phyloP scores from a whole-genome alignment of 2,113 vertebrate genomes.

The Speoplatyrhinus poulsoni region DNA sequence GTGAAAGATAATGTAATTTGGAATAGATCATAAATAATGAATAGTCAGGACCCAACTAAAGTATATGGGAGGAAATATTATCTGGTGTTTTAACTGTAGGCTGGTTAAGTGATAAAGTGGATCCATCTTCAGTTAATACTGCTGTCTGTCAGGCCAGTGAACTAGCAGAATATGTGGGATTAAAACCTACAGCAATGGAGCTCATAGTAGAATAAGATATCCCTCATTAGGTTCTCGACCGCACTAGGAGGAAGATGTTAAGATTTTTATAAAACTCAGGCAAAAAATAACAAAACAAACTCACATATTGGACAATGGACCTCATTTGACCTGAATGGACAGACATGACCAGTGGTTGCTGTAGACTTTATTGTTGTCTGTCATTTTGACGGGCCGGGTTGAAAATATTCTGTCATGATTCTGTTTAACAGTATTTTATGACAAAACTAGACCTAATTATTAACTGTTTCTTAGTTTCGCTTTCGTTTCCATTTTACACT shows the following conservation, averaged over 20 bases:
- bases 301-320: too few relatives aligned
- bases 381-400: too few relatives aligned
- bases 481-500: too few relatives aligned
- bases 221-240: too few relatives aligned
- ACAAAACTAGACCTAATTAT: too few relatives aligned
- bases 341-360: too few relatives aligned
- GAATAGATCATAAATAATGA: slow-evolving; percentile 77
- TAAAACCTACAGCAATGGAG: slow-evolving; percentile 45
- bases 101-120: slow-evolving; percentile 66
- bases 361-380: too few relatives aligned
- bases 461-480: too few relatives aligned
- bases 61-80: slow-evolving; percentile 75
- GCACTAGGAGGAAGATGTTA: not conserved
- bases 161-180: slow-evolving; percentile 37
- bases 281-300: too few relatives aligned
- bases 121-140: slow-evolving; percentile 63
- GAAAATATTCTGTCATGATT: too few relatives aligned
- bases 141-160: slow-evolving; percentile 57
- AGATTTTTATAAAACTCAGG: too few relatives aligned
- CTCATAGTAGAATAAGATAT: slow-evolving; percentile 27
- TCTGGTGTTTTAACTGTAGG: slow-evolving; percentile 72
- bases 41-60: slow-evolving; percentile 63
- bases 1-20: slow-evolving; percentile 78
- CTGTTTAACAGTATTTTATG: too few relatives aligned
- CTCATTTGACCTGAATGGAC: slow-evolving; percentile 18